Percentiles rank a stretch among this genome's conserved stretches.
Evolutionary conservation across 2,113 vertebrate genomes (phyloP).

Genomic region (Panurus biarmicus): DNA sequence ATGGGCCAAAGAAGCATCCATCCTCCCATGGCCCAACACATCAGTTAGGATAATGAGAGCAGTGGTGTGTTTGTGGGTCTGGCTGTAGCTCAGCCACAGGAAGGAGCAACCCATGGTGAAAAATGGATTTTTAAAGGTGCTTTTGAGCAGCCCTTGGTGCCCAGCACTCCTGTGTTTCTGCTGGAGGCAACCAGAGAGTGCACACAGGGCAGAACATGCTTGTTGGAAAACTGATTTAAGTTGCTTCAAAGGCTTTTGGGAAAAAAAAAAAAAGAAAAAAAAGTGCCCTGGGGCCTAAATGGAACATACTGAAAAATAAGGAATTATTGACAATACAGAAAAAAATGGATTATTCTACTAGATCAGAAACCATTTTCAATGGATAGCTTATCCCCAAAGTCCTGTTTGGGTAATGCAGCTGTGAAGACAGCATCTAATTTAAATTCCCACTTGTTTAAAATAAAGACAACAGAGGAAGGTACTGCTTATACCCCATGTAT

Average conservation of each 20-base stretch:
- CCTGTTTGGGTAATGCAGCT: background rate
- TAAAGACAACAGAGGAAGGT: background rate
- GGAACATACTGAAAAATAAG: background rate
- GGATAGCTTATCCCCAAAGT: background rate
- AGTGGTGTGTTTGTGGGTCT: background rate
- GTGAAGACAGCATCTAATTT: background rate
- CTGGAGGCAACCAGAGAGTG: background rate
- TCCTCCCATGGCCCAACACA: background rate
- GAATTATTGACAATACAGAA: background rate
- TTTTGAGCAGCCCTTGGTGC: background rate
- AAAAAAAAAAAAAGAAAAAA: background rate
- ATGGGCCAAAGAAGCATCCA: background rate
- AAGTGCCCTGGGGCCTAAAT: background rate
- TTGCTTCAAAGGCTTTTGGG: background rate
- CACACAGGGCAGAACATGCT: no score
- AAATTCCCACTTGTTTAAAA: background rate
- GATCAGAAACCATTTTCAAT: background rate
- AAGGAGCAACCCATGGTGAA: background rate
- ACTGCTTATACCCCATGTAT: background rate
- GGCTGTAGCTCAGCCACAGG: background rate
- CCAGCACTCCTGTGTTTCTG: background rate
- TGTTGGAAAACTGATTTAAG: background rate
- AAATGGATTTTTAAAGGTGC: background rate
- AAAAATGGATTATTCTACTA: background rate
- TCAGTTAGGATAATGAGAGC: background rate